Percentiles rank a stretch among this genome's conserved stretches.
Conservation (phyloP, 2,888 invertebrate genomes). For the Epinotia ramella region DNA sequence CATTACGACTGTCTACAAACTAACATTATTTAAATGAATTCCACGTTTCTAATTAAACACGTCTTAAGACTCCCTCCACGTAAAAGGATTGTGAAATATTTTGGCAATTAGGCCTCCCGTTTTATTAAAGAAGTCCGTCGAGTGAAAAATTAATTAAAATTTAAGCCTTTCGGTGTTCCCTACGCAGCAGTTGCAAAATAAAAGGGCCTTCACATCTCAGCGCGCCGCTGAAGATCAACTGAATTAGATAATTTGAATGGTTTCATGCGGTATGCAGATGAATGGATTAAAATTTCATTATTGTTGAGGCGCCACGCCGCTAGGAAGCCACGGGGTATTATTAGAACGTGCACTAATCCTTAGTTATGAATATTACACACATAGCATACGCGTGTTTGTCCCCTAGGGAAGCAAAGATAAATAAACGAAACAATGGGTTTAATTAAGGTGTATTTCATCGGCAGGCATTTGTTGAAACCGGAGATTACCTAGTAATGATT, state of each 20-base stretch:
- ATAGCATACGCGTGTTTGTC: conserved; percentile 28
- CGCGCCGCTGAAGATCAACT: conserved; percentile 80
- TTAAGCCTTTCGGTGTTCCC: conserved; percentile 75
- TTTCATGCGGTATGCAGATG: conserved; percentile 68
- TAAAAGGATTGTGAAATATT: conserved; percentile 75
- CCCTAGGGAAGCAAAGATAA: conserved; percentile 16
- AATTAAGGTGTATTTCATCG: neutral
- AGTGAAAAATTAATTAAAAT: conserved; percentile 84
- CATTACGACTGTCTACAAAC: conserved; percentile 50
- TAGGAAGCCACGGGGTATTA: conserved; percentile 40
- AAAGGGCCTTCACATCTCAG: conserved; percentile 77
- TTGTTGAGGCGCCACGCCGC: conserved; percentile 51
- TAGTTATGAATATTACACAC: conserved; percentile 42
- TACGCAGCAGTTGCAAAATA: conserved; percentile 68
- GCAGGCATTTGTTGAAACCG: neutral
- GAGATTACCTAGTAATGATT: neutral
- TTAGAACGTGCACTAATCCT: conserved; percentile 43
- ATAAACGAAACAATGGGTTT: conserved; percentile 12
- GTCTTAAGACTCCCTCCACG: conserved; percentile 63
- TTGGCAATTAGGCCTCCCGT: conserved; percentile 73
- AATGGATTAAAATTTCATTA: conserved; percentile 62
- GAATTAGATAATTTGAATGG: conserved; percentile 77
- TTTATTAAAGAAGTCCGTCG: conserved; percentile 74
- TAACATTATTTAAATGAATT: conserved; percentile 61
- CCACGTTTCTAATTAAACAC: conserved; percentile 69